phyloP scores from a whole-genome alignment of 2,888 invertebrate genomes.

The Cheilosia variabilis region DNA sequence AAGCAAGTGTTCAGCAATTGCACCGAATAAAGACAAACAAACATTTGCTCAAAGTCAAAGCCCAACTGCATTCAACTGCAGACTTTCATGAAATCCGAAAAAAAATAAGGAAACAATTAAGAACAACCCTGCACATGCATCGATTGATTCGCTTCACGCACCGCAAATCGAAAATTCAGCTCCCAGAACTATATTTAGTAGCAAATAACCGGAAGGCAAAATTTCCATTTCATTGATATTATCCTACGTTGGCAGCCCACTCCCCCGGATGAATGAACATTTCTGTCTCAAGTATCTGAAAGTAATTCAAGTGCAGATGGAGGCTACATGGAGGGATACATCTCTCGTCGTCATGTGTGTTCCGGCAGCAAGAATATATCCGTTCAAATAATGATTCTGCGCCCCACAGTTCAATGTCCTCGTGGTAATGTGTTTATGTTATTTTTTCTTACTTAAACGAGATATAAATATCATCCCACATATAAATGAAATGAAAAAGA shows the following conservation, averaged over 20 bases:
- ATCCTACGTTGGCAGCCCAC: neutral
- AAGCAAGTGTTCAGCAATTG: neutral
- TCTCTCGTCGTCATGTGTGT: slow-evolving; percentile 7
- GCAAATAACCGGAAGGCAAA: slow-evolving; percentile 7
- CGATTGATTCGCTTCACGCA: neutral
- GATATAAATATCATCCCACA: slow-evolving; percentile 47
- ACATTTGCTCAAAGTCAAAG: neutral
- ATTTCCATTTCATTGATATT: slow-evolving; percentile 30
- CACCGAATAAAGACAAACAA: neutral
- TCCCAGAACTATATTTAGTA: neutral
- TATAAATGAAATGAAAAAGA: neutral
- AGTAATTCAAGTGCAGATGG: slow-evolving; percentile 41
- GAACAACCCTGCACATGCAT: neutral
- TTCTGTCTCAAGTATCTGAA: slow-evolving; percentile 41
- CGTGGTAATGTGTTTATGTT: slow-evolving; percentile 11
- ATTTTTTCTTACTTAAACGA: slow-evolving; percentile 11
- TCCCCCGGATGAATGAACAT: neutral
- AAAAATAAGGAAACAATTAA: neutral
- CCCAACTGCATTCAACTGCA: neutral
- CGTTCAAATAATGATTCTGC: slow-evolving; percentile 9
- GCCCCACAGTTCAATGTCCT: slow-evolving; percentile 48
- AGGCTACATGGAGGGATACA: slow-evolving; percentile 8
- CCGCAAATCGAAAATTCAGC: neutral
- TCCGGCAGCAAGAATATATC: slow-evolving; percentile 18
- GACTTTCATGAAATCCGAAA: neutral